Percentiles rank a stretch among this genome's conserved stretches.
These are phyloP conservation scores for Drosophila yakuba DNA, from an alignment of 1,140 invertebrate species.

Conservation along the genomic window DNA sequence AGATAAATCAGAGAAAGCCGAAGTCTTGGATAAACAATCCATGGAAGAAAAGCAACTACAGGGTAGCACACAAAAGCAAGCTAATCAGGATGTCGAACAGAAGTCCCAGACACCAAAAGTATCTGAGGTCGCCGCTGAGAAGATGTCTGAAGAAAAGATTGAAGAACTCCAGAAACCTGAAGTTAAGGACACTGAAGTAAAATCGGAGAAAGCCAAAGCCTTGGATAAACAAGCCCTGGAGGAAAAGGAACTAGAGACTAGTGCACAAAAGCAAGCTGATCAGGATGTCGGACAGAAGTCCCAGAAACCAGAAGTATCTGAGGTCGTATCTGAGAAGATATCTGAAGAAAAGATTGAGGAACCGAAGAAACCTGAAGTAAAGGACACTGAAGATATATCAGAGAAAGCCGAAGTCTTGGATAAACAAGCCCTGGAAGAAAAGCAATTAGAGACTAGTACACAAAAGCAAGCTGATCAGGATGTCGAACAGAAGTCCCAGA, in stretches of 20 bases:
- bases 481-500: constrained; percentile 18
- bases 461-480: constrained; percentile 26
- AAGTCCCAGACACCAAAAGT: constrained; percentile 1
- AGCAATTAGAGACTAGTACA: constrained; percentile 4
- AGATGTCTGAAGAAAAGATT: not conserved
- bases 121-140: not conserved
- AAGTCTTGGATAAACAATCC: not conserved
- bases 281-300: constrained; percentile 4
- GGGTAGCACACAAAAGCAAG: not conserved
- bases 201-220: constrained; percentile 42
- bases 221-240: constrained; percentile 33
- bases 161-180: not conserved
- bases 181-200: constrained; percentile 38
- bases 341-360: constrained; percentile 20
- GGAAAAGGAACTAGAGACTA: not conserved
- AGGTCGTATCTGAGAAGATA: constrained; percentile 27
- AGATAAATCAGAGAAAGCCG: not conserved
- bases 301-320: constrained; percentile 42
- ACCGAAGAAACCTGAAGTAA: constrained; percentile 1
- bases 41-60: not conserved
- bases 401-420: constrained; percentile 43
- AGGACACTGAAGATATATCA: constrained; percentile 32
- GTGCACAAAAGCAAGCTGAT: constrained; percentile 10
- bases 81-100: not conserved
- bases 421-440: constrained; percentile 28